phyloP scores from a whole-genome alignment of 53 echinoderm and acorn worm species.

The Henricia sp. region DNA sequence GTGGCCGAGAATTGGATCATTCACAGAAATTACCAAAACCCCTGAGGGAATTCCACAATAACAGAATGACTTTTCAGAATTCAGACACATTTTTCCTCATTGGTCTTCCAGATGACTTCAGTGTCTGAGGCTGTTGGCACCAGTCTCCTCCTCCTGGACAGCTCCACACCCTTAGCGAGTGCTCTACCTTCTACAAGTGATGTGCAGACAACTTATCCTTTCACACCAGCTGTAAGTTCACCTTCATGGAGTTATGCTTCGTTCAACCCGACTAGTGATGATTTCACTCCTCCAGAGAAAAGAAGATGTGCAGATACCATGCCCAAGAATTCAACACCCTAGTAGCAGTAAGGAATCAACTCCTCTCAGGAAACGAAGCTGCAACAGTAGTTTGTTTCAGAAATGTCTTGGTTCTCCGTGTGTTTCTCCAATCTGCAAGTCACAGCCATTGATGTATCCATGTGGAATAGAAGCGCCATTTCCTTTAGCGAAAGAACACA shows the following conservation, averaged over 20 bases:
- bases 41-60: slow-evolving; percentile 1
- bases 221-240: slow-evolving; percentile 10
- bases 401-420: slow-evolving; percentile 1
- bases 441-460: slow-evolving; percentile 20
- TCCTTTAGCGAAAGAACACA: slow-evolving; percentile 16
- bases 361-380: slow-evolving; percentile 28
- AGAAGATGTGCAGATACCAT: slow-evolving; percentile 5
- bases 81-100: slow-evolving; percentile 10
- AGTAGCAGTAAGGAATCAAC: slow-evolving; percentile 18
- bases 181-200: slow-evolving; percentile 5
- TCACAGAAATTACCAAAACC: slow-evolving; percentile 17
- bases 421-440: slow-evolving; percentile 30
- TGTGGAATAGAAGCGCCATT: slow-evolving; percentile 34
- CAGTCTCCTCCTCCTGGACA: slow-evolving; percentile 3
- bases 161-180: slow-evolving; percentile 12
- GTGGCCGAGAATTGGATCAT: slow-evolving; percentile 10
- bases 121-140: slow-evolving; percentile 8
- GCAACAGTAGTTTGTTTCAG: slow-evolving; percentile 33
- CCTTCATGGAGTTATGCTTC: slow-evolving; percentile 33
- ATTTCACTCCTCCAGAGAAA: slow-evolving; percentile 31
- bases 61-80: slow-evolving; percentile 5
- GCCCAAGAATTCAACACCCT: slow-evolving; percentile 18
- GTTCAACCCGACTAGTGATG: slow-evolving; percentile 19
- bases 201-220: slow-evolving; percentile 19
- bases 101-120: slow-evolving; percentile 10